phyloP scores from a whole-genome alignment of 1,140 invertebrate genomes.

The Bombus breviceps region DNA sequence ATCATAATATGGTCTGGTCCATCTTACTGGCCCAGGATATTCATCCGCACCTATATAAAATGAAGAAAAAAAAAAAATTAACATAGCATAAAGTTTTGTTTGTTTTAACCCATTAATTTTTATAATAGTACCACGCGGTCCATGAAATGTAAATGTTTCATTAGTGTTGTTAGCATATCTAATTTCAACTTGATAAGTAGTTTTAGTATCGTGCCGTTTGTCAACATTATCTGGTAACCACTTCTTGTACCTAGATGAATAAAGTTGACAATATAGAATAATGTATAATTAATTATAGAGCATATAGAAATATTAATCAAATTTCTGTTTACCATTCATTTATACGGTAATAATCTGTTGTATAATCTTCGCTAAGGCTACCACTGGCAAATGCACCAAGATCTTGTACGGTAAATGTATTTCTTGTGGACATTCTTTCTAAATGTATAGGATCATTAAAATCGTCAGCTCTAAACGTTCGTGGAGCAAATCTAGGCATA shows the following conservation, averaged over 20 bases:
- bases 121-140: constrained; percentile 87
- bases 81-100: not conserved
- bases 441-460: constrained; percentile 97
- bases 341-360: constrained; percentile 93
- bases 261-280: constrained; percentile 2
- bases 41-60: constrained; percentile 88
- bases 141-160: constrained; percentile 97
- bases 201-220: constrained; percentile 95
- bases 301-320: not conserved
- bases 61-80: not conserved
- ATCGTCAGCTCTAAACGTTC: constrained; percentile 95
- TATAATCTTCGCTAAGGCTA: constrained; percentile 93
- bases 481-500: constrained; percentile 96
- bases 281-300: not conserved
- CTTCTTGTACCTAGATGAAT: constrained; percentile 85
- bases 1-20: constrained; percentile 98
- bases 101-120: constrained; percentile 11
- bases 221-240: constrained; percentile 95
- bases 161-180: constrained; percentile 98
- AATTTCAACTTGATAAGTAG: constrained; percentile 94
- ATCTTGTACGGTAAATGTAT: constrained; percentile 93
- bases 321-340: constrained; percentile 92
- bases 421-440: constrained; percentile 95
- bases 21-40: constrained; percentile 94
- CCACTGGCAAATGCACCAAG: constrained; percentile 90